These are phyloP conservation scores for Microplitis manilae DNA, from an alignment of 2,888 invertebrate species.

Conservation along the genomic window DNA sequence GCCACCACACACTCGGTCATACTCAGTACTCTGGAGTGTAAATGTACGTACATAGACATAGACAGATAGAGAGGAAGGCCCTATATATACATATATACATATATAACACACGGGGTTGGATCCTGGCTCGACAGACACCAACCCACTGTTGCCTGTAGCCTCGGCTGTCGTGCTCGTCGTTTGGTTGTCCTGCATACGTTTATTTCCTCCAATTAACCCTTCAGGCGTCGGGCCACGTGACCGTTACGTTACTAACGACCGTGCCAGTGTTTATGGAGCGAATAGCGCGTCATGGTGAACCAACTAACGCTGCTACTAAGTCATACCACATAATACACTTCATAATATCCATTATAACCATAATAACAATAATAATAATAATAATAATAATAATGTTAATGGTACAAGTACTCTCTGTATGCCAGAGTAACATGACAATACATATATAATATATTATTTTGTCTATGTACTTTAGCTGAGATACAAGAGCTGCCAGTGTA, in stretches of 20 bases:
- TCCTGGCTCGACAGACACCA: slow-evolving; percentile 35
- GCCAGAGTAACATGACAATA: neutral
- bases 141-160: slow-evolving; percentile 32
- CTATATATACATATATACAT: too few relatives aligned
- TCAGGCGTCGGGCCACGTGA: slow-evolving; percentile 64
- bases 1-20: slow-evolving; percentile 3
- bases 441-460: neutral
- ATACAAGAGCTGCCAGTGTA: neutral
- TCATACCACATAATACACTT: neutral
- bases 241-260: slow-evolving; percentile 66
- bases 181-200: slow-evolving; percentile 51
- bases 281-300: slow-evolving; percentile 45
- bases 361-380: neutral
- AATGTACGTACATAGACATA: neutral
- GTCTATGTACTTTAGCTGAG: neutral
- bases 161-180: slow-evolving; percentile 32
- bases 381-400: neutral
- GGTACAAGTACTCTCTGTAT: slow-evolving; percentile 10
- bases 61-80: neutral
- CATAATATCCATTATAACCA: neutral
- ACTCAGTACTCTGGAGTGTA: too few relatives aligned
- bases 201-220: slow-evolving; percentile 70
- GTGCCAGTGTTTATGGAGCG: slow-evolving; percentile 58
- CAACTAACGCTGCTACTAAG: slow-evolving; percentile 22
- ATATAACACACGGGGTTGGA: slow-evolving; percentile 5